Evolutionary conservation across 1,140 invertebrate species (phyloP).

Genomic region (silkworm (Bombyx mori)): DNA sequence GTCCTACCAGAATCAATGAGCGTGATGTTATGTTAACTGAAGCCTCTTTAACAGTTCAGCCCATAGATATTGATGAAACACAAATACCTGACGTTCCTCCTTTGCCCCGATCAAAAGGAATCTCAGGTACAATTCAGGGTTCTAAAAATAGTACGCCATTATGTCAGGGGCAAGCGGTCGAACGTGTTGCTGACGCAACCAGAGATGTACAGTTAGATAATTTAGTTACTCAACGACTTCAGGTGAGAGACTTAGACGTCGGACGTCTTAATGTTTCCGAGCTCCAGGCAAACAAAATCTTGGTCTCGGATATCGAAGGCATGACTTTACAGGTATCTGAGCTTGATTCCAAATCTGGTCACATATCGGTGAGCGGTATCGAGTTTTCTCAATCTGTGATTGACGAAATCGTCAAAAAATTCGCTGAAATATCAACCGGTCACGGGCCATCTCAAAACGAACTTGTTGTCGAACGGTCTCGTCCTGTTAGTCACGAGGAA

Average conservation of each 20-base stretch:
- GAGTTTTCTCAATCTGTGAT: conserved; percentile 76
- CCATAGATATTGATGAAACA: conserved; percentile 53
- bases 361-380: conserved; percentile 75
- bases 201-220: conserved; percentile 56
- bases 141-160: conserved; percentile 19
- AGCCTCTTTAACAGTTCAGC: conserved; percentile 72
- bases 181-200: conserved; percentile 53
- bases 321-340: conserved; percentile 78
- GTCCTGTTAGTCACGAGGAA: conserved; percentile 52
- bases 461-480: conserved; percentile 17
- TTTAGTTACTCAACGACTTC: conserved; percentile 72
- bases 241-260: conserved; percentile 82
- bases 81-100: conserved; percentile 55
- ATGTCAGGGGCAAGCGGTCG: conserved; percentile 54
- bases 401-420: conserved; percentile 74
- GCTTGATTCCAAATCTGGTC: conserved; percentile 75
- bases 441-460: conserved; percentile 16
- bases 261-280: conserved; percentile 82
- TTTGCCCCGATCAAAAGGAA: conserved; percentile 40
- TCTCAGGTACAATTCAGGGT: conserved; percentile 13
- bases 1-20: conserved; percentile 69
- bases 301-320: conserved; percentile 84
- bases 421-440: conserved; percentile 58
- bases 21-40: conserved; percentile 68
- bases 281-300: conserved; percentile 81